Percentiles rank a stretch among this genome's conserved stretches.
These are phyloP conservation scores for Echeneis naucrates DNA, from an alignment of 2,797 vertebrate species.

Conservation along the genomic window DNA sequence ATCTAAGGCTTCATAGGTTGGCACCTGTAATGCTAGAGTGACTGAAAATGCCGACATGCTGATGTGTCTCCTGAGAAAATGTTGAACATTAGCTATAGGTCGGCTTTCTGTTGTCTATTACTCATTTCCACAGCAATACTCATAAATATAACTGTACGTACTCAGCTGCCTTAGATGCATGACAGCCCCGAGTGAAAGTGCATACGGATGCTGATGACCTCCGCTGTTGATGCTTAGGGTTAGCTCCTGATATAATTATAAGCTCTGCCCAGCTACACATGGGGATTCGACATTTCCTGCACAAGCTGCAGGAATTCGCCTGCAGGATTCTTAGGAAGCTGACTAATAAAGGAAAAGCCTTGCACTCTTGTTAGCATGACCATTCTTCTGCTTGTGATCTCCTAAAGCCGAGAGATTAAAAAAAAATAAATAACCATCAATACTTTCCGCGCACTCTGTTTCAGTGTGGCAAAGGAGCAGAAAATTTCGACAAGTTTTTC, in stretches of 20 bases:
- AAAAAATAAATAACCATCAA: not conserved
- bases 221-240: constrained; percentile 44
- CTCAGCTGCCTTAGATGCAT: constrained; percentile 34
- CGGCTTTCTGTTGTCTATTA: constrained; percentile 17
- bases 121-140: not conserved
- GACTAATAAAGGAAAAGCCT: constrained; percentile 45
- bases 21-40: constrained; percentile 36
- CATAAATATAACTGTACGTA: not conserved
- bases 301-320: constrained; percentile 41
- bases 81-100: constrained; percentile 8
- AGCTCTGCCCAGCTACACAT: constrained; percentile 53
- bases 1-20: constrained; percentile 39
- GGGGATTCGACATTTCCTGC: constrained; percentile 29
- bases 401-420: not conserved
- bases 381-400: not conserved
- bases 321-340: constrained; percentile 38
- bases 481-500: constrained; percentile 99
- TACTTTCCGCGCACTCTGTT: constrained; percentile 21
- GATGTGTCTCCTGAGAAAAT: constrained; percentile 40
- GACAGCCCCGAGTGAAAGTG: constrained; percentile 25
- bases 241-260: constrained; percentile 64
- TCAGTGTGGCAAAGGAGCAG: constrained; percentile 96
- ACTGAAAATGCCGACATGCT: constrained; percentile 30
- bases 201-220: constrained; percentile 56
- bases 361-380: not conserved